phyloP scores from a whole-genome alignment of 1,140 invertebrate genomes.

The Helicoverpa armigera region DNA sequence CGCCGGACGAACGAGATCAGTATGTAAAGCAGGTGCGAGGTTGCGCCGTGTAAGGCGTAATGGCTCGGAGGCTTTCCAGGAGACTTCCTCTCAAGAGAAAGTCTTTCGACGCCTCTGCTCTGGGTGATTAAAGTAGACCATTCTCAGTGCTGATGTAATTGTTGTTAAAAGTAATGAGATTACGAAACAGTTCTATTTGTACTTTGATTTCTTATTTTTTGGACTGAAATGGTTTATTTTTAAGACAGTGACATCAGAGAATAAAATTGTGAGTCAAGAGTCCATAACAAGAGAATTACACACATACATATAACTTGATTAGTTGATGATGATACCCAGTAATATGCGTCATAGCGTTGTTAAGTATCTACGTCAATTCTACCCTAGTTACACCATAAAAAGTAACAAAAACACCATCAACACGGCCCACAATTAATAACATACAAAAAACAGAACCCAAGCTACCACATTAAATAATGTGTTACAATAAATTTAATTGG shows the following conservation, averaged over 20 bases:
- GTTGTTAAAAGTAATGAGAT: constrained; percentile 6
- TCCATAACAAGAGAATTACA: background rate
- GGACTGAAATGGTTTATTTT: background rate
- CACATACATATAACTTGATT: background rate
- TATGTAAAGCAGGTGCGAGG: constrained; percentile 79
- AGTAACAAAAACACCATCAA: background rate
- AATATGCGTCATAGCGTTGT: no score
- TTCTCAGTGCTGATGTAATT: constrained; percentile 37
- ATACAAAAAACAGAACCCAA: background rate
- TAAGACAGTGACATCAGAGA: background rate
- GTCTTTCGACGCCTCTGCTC: constrained; percentile 62
- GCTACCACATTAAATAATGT: constrained; percentile 18
- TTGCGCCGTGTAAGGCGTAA: constrained; percentile 71
- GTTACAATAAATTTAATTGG: constrained; percentile 40
- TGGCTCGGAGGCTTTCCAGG: constrained; percentile 65
- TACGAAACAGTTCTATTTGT: background rate
- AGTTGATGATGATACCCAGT: no score
- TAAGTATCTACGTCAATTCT: background rate
- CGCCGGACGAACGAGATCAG: constrained; percentile 74
- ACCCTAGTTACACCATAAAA: background rate
- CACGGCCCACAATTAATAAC: constrained; percentile 15
- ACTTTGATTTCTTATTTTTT: background rate
- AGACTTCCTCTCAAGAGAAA: constrained; percentile 74
- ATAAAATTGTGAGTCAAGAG: background rate
- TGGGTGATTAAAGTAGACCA: constrained; percentile 52